Base-by-base conservation (phyloP, 2,113 vertebrate species). In the Bufo bufo region DNA sequence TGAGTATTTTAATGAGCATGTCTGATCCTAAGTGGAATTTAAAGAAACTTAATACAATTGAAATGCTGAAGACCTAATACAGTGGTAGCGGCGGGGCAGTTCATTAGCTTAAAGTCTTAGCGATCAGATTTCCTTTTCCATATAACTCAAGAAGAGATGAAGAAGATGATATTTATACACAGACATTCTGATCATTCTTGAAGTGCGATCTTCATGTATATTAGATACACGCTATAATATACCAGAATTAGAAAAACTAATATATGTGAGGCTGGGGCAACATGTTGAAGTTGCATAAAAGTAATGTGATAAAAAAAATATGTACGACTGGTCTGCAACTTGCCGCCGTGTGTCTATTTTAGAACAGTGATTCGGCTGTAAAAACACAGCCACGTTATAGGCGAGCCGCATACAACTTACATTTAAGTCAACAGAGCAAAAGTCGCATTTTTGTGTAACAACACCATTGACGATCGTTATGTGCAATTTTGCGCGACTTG, bases 21-120 rank as follows among this genome's bases (percentile, higher is more conserved):
- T 89, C 87, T 92, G 91, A 93, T 90, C 90, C n/a, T 9, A 92
- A 89, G 77, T 91, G 94, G 93, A 94, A 95, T 95, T 93, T 92
- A 89, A 85, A 80, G 91, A 92, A 93, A 91, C 84, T 88, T 87
- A 90, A 94, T 91, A 92, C 81, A 90, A 82, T 1, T 0, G 52
- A 52, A 61, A 87, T 90, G 77, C 89, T 92, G 89, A 81, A 86
- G 90, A 87, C 89, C 82, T 85, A 74, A 86, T 90, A 92, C 85
- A 82, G 91, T 69, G 65, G 63, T 54, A 84, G 59, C 82, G 71
- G 91, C 89, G 88, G 2, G 6, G 90, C 61, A 78, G 87, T 77
- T 91, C 89, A 88, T 86, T 90, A 88, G 78, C 88, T 92, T 90
- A 92, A 92, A 91, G 0, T 0, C 74, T 91, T 66, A 47, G 49